Percentiles rank a stretch among this genome's conserved stretches.
These are phyloP conservation scores for Catotricha subobsoleta DNA, from an alignment of 2,888 invertebrate genomes.

Conservation along the genomic window DNA sequence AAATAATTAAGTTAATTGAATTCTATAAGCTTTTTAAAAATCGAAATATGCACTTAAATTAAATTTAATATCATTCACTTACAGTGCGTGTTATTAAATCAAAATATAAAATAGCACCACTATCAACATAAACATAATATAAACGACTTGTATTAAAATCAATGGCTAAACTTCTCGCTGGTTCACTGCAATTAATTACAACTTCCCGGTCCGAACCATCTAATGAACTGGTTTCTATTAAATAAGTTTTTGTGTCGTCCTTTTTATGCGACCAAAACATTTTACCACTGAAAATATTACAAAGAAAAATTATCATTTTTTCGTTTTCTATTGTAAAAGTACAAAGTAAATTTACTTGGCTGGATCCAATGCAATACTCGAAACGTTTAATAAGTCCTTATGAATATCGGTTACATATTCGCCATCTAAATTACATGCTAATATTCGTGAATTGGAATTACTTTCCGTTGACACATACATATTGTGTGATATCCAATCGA, in stretches of 20 bases:
- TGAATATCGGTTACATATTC: constrained; percentile 40
- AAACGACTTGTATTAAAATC: constrained; percentile 41
- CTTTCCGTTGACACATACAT: constrained; percentile 39
- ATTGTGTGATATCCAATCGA: constrained; percentile 60
- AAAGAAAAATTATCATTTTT: background rate
- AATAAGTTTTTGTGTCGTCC: constrained; percentile 22
- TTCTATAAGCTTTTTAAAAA: too few species aligned
- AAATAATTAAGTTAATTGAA: too few species aligned
- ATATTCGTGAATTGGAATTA: constrained; percentile 35
- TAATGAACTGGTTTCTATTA: constrained; percentile 43
- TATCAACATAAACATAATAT: constrained; percentile 49
- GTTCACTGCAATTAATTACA: constrained; percentile 19
- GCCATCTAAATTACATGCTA: constrained; percentile 52
- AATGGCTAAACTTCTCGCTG: constrained; percentile 37
- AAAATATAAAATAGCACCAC: constrained; percentile 41
- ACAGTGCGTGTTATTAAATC: constrained; percentile 31
- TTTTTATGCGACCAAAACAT: constrained; percentile 38
- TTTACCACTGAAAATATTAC: constrained; percentile 28
- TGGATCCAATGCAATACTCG: constrained; percentile 55
- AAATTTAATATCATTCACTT: background rate
- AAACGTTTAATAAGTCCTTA: constrained; percentile 30
- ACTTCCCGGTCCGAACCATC: constrained; percentile 38
- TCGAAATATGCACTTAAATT: background rate
- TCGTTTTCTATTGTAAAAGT: background rate
- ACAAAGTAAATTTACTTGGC: constrained; percentile 23